Evolutionary conservation across 2,113 vertebrate genomes (phyloP).

Genomic region (Chionis minor): DNA sequence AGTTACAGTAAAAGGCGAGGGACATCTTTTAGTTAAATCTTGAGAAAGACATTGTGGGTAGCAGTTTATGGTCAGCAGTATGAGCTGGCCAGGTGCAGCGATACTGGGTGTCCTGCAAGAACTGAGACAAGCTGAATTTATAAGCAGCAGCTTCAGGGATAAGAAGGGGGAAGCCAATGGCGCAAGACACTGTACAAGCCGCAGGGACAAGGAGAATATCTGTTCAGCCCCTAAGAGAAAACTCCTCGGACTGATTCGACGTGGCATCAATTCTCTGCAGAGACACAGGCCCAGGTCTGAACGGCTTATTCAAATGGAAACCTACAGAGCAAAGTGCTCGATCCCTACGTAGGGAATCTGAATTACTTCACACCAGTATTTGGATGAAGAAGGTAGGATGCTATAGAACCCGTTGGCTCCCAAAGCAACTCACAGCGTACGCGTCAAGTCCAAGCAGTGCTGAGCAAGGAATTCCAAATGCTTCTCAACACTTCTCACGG

Average conservation of each 20-base stretch:
- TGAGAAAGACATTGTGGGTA: neutral
- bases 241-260: neutral
- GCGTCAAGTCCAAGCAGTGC: neutral
- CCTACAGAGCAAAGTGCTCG: neutral
- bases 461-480: neutral
- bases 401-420: neutral
- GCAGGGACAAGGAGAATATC: neutral
- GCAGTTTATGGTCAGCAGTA: neutral
- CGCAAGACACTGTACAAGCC: neutral
- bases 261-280: neutral
- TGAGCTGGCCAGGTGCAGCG: neutral
- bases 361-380: neutral
- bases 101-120: neutral
- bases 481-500: neutral
- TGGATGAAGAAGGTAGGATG: neutral
- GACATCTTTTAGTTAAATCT: neutral
- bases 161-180: neutral
- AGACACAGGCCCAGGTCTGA: neutral
- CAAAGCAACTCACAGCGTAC: accelerated
- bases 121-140: neutral
- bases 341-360: neutral
- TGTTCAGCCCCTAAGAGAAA: neutral
- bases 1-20: neutral
- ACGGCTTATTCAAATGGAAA: neutral
- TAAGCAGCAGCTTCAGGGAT: neutral